These are phyloP conservation scores for Falco berigora DNA, from an alignment of 2,797 vertebrate species.

Conservation along the genomic window DNA sequence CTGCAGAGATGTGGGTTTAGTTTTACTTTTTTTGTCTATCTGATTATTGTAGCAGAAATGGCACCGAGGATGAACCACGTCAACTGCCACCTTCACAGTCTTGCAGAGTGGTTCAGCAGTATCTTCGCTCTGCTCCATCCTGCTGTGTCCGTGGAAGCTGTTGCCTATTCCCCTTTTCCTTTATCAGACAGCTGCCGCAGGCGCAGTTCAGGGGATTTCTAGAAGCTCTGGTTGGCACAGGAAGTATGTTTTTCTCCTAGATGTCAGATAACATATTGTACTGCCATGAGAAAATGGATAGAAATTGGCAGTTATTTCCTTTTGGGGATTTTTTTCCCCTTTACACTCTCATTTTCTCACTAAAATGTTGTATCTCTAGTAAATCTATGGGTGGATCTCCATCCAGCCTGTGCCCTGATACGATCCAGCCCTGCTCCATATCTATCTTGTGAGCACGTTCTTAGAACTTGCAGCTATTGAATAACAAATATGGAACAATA, in stretches of 20 bases:
- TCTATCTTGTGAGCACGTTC: accelerated
- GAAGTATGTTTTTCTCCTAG: not conserved
- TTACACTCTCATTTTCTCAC: not conserved
- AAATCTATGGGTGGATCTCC: not conserved
- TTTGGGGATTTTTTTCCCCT: not conserved
- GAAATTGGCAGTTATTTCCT: not conserved
- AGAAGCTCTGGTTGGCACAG: not conserved
- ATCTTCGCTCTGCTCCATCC: not conserved
- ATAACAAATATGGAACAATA: not conserved
- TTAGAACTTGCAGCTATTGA: not conserved
- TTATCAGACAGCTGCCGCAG: not conserved
- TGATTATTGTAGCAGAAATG: not conserved
- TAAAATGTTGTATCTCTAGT: not conserved
- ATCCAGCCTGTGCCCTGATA: not conserved
- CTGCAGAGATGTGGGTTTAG: not conserved
- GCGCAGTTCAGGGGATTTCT: not conserved
- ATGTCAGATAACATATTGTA: not conserved
- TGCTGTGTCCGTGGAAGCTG: not conserved
- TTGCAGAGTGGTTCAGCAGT: not conserved
- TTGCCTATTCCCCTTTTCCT: not conserved
- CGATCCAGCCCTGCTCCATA: accelerated
- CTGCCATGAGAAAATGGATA: not conserved
- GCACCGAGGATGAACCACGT: not conserved
- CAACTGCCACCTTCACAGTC: not conserved
- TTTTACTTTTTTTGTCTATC: not conserved